phyloP scores from a whole-genome alignment of 2,797 vertebrate species.

The Microctenopoma stevenorrisi region DNA sequence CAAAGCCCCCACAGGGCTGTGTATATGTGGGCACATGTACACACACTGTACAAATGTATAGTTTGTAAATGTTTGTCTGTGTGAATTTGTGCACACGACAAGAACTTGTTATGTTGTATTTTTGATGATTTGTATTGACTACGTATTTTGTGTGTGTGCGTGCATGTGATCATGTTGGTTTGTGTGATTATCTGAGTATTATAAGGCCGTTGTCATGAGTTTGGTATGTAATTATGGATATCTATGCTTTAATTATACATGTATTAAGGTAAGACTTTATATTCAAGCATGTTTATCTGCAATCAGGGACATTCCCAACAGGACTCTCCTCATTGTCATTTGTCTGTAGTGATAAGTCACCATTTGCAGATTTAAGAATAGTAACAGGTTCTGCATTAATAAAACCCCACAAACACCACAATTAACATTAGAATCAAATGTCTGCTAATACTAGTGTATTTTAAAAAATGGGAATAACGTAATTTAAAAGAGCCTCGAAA shows the following conservation, averaged over 20 bases:
- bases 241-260: background rate
- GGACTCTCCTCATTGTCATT: no score
- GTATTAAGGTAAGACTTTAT: background rate
- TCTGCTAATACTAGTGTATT: no score
- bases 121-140: background rate
- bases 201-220: background rate
- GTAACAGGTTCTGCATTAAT: no score
- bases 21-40: constrained; percentile 47
- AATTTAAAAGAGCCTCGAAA: no score
- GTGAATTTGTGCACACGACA: background rate
- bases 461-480: no score
- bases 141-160: background rate
- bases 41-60: constrained; percentile 31
- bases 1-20: constrained; percentile 67
- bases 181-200: background rate
- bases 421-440: no score
- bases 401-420: no score
- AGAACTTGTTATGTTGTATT: background rate
- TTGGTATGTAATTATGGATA: constrained; percentile 4
- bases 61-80: constrained; percentile 31
- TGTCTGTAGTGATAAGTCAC: no score
- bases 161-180: background rate
- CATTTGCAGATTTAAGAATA: no score
- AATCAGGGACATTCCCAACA: background rate
- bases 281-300: background rate